These are phyloP conservation scores for Phymatocera aterrima DNA, from an alignment of 2,888 invertebrate genomes.

Conservation along the genomic window DNA sequence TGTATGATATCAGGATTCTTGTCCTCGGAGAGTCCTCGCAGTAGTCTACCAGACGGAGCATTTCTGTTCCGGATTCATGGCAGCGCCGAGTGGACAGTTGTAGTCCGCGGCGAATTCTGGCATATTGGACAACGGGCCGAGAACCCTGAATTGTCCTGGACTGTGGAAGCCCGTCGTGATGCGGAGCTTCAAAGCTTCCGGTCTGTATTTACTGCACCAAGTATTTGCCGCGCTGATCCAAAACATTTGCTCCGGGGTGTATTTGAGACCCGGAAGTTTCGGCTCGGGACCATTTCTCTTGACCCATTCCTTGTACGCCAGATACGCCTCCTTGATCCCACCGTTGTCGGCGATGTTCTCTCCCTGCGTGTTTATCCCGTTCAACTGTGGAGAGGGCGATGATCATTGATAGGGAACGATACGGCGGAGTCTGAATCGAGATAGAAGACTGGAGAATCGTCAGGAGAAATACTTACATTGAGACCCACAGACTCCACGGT, in stretches of 20 bases:
- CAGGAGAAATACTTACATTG: conserved; percentile 78
- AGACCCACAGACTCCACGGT: conserved; percentile 86
- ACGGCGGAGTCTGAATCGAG: conserved; percentile 66
- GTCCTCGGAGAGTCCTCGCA: background rate
- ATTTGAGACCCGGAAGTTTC: conserved; percentile 84
- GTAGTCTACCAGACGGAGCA: conserved; percentile 80
- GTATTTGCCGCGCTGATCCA: conserved; percentile 80
- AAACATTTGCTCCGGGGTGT: conserved; percentile 82
- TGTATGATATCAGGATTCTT: background rate
- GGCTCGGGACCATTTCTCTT: conserved; percentile 81
- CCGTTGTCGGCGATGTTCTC: conserved; percentile 98
- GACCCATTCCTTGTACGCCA: conserved; percentile 87
- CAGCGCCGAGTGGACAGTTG: conserved; percentile 78
- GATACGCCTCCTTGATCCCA: conserved; percentile 93
- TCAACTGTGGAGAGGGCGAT: conserved; percentile 78
- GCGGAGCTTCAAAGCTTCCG: conserved; percentile 85
- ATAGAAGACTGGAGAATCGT: background rate
- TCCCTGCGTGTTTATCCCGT: conserved; percentile 94
- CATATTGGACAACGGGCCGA: conserved; percentile 81
- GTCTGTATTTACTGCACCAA: conserved; percentile 79
- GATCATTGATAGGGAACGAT: conserved; percentile 75
- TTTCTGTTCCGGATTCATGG: conserved; percentile 80
- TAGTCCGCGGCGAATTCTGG: conserved; percentile 80
- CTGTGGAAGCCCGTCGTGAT: conserved; percentile 90
- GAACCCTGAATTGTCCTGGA: conserved; percentile 80